Percentiles rank a stretch among this genome's conserved stretches.
phyloP scores from a whole-genome alignment of 1,140 invertebrate genomes.

The Mizuhopecten yessoensis region DNA sequence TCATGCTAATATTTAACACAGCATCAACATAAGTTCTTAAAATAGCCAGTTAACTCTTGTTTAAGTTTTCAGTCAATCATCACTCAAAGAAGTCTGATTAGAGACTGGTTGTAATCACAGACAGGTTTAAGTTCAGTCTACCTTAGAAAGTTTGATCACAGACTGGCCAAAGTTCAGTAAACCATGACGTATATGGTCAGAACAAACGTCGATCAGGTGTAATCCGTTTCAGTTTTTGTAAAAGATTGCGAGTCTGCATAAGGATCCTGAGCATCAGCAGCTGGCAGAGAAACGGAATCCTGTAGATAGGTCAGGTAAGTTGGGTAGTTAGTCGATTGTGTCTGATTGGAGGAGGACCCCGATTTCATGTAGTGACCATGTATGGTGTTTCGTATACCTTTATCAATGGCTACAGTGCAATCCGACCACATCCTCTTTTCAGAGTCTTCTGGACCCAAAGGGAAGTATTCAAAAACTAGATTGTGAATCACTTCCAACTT shows the following conservation, averaged over 20 bases:
- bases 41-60: too few relatives aligned
- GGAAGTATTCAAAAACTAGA: constrained; percentile 18
- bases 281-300: not conserved
- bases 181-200: too few relatives aligned
- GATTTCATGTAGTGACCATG: constrained; percentile 30
- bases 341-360: not conserved
- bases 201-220: too few relatives aligned
- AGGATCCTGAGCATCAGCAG: too few relatives aligned
- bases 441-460: not conserved
- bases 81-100: too few relatives aligned
- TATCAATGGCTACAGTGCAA: constrained; percentile 42
- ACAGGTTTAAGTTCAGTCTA: too few relatives aligned
- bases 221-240: not conserved
- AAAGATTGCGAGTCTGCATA: not conserved
- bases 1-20: too few relatives aligned
- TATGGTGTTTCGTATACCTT: constrained; percentile 40
- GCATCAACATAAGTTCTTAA: too few relatives aligned
- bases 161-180: too few relatives aligned
- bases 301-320: not conserved
- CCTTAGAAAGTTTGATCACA: too few relatives aligned
- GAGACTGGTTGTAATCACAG: too few relatives aligned
- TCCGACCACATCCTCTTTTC: not conserved
- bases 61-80: too few relatives aligned
- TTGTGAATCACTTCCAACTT: not conserved
- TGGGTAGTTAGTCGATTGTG: not conserved